Conservation (phyloP, 2,797 vertebrate species). For the Acanthopagrus latus region DNA sequence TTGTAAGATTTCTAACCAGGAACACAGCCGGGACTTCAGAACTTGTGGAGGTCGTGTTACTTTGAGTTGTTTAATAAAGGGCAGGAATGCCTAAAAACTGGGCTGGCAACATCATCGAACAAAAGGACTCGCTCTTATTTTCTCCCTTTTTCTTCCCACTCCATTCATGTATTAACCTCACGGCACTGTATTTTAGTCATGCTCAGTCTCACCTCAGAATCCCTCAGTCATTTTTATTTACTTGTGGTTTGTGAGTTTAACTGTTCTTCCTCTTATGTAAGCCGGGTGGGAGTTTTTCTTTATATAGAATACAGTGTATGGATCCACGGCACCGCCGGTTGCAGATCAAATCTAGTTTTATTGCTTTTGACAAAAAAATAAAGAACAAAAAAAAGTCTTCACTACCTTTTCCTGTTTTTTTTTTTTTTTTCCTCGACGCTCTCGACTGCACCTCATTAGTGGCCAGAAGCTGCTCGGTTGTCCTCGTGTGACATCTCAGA, state of each 20-base stretch:
- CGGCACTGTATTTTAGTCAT: not conserved
- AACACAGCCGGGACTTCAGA: not conserved
- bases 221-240: not conserved
- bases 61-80: not conserved
- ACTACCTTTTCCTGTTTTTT: too few relatives aligned
- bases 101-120: not conserved
- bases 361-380: not conserved
- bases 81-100: not conserved
- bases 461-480: not conserved
- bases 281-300: too few relatives aligned
- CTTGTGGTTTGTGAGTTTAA: not conserved
- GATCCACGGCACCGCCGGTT: not conserved
- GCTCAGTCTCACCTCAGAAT: not conserved
- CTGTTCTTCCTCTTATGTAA: not conserved
- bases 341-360: not conserved
- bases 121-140: not conserved
- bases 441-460: not conserved
- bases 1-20: not conserved
- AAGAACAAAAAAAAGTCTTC: not conserved
- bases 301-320: too few relatives aligned
- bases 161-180: not conserved
- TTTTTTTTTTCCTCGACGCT: not conserved
- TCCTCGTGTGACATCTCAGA: not conserved
- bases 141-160: not conserved
- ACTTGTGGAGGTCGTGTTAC: not conserved